A percentile compares a stretch with the other conserved stretches of the same genome.
Evolutionary conservation across 2,113 vertebrate species (phyloP).

Genomic region (Symphodus melops): DNA sequence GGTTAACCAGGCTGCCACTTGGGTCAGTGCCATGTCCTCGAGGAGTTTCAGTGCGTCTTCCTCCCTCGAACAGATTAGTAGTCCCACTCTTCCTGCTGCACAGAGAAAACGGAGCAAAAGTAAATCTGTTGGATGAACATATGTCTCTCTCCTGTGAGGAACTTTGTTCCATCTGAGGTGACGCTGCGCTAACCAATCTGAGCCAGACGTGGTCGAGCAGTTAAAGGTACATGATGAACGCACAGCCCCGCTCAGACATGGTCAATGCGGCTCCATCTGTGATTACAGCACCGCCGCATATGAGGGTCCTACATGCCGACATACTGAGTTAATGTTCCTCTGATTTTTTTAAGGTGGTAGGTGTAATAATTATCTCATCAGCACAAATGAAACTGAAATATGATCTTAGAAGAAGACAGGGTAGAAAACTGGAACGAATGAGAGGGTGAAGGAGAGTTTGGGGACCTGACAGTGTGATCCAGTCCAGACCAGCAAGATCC

Average conservation of each 20-base stretch:
- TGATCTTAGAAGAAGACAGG: constrained; percentile 77
- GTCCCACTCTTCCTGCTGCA: constrained; percentile 36
- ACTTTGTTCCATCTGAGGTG: constrained; percentile 43
- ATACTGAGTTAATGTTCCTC: constrained; percentile 59
- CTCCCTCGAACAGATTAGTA: constrained; percentile 44
- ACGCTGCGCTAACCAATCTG: constrained; percentile 26
- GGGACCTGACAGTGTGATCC: constrained; percentile 53
- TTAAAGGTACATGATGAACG: constrained; percentile 61
- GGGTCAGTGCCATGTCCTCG: constrained; percentile 84
- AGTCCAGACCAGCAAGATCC: constrained; percentile 58
- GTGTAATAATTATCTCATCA: constrained; percentile 86
- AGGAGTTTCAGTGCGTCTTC: constrained; percentile 44
- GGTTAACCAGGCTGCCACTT: constrained; percentile 84
- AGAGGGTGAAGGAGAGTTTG: constrained; percentile 31
- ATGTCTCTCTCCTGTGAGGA: constrained; percentile 38
- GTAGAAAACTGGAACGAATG: constrained; percentile 46
- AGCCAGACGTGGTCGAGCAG: constrained; percentile 32
- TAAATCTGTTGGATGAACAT: constrained; percentile 43
- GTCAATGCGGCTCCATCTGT: constrained; percentile 77
- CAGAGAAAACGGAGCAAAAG: constrained; percentile 64
- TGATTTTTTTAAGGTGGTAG: constrained; percentile 85
- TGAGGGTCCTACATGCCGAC: constrained; percentile 63
- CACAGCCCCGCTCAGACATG: constrained; percentile 36
- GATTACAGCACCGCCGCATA: constrained; percentile 18
- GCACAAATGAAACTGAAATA: constrained; percentile 84